Conservation (phyloP, 2,888 invertebrate species). For the Folsomia candida region DNA sequence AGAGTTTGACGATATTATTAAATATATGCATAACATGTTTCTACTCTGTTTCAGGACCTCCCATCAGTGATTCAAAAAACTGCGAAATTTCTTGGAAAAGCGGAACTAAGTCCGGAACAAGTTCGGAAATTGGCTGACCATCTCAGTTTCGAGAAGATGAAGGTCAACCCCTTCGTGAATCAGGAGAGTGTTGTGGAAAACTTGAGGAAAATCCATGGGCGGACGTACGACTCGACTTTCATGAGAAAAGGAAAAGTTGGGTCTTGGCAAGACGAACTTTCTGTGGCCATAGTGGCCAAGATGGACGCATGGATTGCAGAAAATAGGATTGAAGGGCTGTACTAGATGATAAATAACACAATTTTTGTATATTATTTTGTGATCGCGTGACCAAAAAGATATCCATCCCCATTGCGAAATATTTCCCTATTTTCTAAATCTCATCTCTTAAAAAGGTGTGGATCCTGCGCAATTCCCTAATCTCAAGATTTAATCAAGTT, state of each 20-base stretch:
- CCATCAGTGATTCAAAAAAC: conserved; percentile 4
- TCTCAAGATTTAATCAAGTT: too few relatives aligned
- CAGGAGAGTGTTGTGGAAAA: conserved; percentile 58
- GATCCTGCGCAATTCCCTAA: too few relatives aligned
- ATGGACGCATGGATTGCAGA: conserved; percentile 71
- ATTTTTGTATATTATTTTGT: too few relatives aligned
- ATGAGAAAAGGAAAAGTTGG: conserved; percentile 71
- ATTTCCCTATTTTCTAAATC: too few relatives aligned
- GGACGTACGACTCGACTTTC: conserved; percentile 55
- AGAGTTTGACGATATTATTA: too few relatives aligned
- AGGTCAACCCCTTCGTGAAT: conserved; percentile 74
- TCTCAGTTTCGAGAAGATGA: conserved; percentile 78
- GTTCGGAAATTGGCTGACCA: conserved; percentile 68
- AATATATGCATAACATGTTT: too few relatives aligned
- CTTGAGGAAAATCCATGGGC: conserved; percentile 53
- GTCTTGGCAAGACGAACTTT: conserved; percentile 63
- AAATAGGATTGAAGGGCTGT: conserved; percentile 53
- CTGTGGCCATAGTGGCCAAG: conserved; percentile 65
- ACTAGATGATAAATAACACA: too few relatives aligned
- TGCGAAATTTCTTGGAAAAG: not conserved
- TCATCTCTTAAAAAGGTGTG: too few relatives aligned
- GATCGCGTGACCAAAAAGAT: too few relatives aligned
- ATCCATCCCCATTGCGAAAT: too few relatives aligned
- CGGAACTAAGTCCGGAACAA: conserved; percentile 65
- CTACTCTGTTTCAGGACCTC: conserved; percentile 24